Base-by-base conservation (phyloP, 2,797 vertebrate genomes). In the Ptychobarbus kaznakovi region DNA sequence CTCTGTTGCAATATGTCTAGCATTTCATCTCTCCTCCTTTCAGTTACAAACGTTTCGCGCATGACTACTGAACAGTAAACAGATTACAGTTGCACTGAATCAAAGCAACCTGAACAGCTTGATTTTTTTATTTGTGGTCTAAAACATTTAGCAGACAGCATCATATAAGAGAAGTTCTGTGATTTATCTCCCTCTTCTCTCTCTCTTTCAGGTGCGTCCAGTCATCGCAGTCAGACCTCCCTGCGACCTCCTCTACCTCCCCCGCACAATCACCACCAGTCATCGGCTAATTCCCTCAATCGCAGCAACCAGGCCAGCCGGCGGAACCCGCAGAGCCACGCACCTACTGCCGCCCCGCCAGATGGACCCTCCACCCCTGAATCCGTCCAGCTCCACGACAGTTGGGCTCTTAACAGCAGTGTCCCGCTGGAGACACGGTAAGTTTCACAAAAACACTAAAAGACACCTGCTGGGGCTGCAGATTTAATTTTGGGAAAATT, bases 351-450 rank as follows among this genome's bases (percentile, higher is more conserved):
- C 0, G 95, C 93, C 0, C 95, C 96, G 61, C 96, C 95, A 1
- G 96, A 97, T 87, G 94, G 97, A 91, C 96, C 96, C 81, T 97
- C 95, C 86, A 97, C 96, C 0, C 96, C 96, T 0, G 96, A 97
- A 91, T 97, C 96, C 0, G 96, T 97, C 28, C 96, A 97, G 92
- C 95, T 97, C 58, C 96, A 97, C 91, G 96, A 97, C 92, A 97
- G 96, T 93, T 97, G 96, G 96, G 96, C 97, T 84, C 96, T 97
- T 69, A 97, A 97, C 92, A 97, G 96, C 93, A 97, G 96, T 44
- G 96, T 97, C 87, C 96, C 96, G 0, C 95, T 97, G 1, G 96
- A 97, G 91, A 97, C 96, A 87, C 95, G 96, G 96, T 97, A 92
- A 87, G 91, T 74, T 75, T 68, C 38, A 49, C 49, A 77, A 73